Evolutionary conservation across 2,797 vertebrate genomes (phyloP).

Genomic region (Lacerta agilis): DNA sequence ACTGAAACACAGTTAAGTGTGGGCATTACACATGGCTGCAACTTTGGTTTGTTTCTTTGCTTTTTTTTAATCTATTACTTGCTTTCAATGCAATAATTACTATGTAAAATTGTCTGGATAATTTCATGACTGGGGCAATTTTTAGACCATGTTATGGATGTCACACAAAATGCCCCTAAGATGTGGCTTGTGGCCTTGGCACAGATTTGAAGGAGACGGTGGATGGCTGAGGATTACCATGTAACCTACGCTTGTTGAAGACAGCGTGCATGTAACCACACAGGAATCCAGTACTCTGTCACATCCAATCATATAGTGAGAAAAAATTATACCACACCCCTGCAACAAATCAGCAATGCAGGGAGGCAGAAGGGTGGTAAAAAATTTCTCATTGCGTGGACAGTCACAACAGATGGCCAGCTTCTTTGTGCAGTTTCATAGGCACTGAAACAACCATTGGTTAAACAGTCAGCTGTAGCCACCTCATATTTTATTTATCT

Average conservation of each 20-base stretch:
- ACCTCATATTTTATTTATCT: neutral
- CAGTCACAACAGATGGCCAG: neutral
- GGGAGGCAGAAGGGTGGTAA: neutral
- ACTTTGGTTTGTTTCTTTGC: neutral
- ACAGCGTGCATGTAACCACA: neutral
- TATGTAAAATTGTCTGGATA: neutral
- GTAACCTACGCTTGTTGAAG: neutral
- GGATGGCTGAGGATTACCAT: neutral
- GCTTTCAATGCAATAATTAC: constrained; percentile 1
- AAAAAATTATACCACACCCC: neutral
- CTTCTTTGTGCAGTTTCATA: neutral
- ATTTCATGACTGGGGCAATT: rapidly evolving
- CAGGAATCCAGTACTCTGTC: neutral
- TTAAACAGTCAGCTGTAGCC: neutral
- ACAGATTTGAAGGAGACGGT: neutral
- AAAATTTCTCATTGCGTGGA: neutral
- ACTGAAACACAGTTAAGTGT: neutral
- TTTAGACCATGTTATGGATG: neutral
- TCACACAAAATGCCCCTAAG: neutral
- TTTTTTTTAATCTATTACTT: neutral
- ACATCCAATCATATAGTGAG: neutral
- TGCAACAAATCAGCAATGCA: neutral
- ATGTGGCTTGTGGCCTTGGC: neutral
- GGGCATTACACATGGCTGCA: rapidly evolving
- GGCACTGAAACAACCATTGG: neutral